Evolutionary conservation across 2,113 vertebrate species (phyloP).

Genomic region (Neomonachus schauinslandi): DNA sequence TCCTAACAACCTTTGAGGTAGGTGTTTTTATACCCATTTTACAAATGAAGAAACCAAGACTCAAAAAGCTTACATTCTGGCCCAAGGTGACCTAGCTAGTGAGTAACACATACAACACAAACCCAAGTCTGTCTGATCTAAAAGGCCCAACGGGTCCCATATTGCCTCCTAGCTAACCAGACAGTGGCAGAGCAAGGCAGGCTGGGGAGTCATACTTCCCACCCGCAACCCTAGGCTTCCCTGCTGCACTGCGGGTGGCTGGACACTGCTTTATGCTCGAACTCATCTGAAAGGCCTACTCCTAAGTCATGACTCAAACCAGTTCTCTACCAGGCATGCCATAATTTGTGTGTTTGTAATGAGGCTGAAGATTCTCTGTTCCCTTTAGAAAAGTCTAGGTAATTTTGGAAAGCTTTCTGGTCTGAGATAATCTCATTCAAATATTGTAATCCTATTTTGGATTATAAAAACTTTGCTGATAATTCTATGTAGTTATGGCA

Average conservation of each 20-base stretch:
- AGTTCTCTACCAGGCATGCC: neutral
- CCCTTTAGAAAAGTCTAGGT: constrained; percentile 26
- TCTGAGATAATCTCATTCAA: constrained; percentile 67
- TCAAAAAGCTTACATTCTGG: neutral
- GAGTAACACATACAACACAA: neutral
- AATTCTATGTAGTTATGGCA: constrained; percentile 59
- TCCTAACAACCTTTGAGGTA: neutral
- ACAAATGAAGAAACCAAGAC: neutral
- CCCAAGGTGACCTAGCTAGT: neutral
- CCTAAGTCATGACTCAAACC: neutral
- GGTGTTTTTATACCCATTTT: neutral
- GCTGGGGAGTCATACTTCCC: neutral
- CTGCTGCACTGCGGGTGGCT: too few species aligned
- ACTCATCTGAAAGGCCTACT: neutral
- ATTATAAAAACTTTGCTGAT: constrained; percentile 51
- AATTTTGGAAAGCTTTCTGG: constrained; percentile 63
- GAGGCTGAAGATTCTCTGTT: neutral
- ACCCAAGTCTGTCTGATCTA: neutral
- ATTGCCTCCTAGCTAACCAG: neutral
- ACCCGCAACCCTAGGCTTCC: neutral
- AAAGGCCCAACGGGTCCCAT: neutral
- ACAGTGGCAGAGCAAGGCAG: neutral
- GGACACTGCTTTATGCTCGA: neutral
- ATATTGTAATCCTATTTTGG: constrained; percentile 67
- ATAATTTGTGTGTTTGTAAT: neutral